Evolutionary conservation across 2,113 vertebrate species (phyloP), one percentile per base, ranked within the genome.

Genomic region (Poeciliopsis turrubarensis): DNA sequence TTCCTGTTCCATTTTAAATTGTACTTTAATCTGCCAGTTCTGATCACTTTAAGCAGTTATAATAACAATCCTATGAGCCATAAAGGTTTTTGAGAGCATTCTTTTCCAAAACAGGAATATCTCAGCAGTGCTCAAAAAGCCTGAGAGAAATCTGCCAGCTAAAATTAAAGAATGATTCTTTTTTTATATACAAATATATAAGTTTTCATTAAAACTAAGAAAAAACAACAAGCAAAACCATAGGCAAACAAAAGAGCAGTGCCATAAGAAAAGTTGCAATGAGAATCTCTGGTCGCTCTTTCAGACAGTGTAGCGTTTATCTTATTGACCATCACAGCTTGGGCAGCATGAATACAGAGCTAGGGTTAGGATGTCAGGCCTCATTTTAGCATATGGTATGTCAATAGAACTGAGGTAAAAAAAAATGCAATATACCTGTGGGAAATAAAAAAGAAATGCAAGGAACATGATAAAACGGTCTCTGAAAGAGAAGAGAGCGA

Each of bases 51-150:
- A 68, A 17, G 77, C 75, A 87, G 91, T 86, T 80, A 82, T 87
- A 83, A 92, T 87, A 80, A 91, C 80, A 81, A 79, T 82, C 68
- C 65, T 76, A 81, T 81, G 83, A 86, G 84, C 76, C 78, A 90
- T 84, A 82, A 83, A 72, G 66, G 65, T 65, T 88, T 90, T 82
- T 86, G 73, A 85, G 69, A 75, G 84, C 79, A 88, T 85, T 89
- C 84, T 89, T 93, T 90, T 91, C 73, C 73, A 65, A 89, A 90
- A 90, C 83, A 80, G 72, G 73, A 89, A 90, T 79, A 86, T 90
- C 80, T 91, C 85, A 79, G 80, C 82, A 65, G 65, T 66, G 75
- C 70, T 80, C 71, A 77, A 81, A 86, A 87, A 92, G 76, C 60
- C 79, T 65, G 68, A 74, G 60, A 86, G 72, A 82, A 89, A 89